phyloP scores from a whole-genome alignment of 2,113 vertebrate genomes.

The Oryctolagus cuniculus region DNA sequence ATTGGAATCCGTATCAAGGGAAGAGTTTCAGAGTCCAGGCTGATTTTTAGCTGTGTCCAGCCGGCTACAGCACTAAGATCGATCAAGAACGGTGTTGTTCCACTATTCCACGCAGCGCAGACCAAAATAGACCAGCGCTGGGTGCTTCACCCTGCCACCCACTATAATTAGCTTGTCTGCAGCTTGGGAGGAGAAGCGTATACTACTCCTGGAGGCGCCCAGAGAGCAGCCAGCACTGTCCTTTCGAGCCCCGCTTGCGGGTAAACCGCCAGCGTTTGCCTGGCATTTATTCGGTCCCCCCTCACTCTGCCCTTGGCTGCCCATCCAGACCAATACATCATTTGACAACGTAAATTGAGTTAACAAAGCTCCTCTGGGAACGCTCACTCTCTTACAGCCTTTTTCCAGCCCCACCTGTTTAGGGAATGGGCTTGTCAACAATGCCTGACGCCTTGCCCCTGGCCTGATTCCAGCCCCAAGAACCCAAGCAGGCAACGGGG shows the following conservation, averaged over 20 bases:
- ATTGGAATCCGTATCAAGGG: slow-evolving; percentile 47
- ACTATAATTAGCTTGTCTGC: slow-evolving; percentile 84
- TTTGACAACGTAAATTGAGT: neutral
- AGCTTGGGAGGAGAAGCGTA: slow-evolving; percentile 65
- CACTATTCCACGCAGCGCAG: slow-evolving; percentile 45
- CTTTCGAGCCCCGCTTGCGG: neutral
- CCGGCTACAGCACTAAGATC: slow-evolving; percentile 63
- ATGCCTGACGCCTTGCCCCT: neutral
- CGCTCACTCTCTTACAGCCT: neutral
- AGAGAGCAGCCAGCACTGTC: slow-evolving; percentile 40
- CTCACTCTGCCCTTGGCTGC: neutral
- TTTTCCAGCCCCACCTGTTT: slow-evolving; percentile 48
- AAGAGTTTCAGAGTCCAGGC: slow-evolving; percentile 21
- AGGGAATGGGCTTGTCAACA: neutral
- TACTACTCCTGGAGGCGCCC: slow-evolving; percentile 63
- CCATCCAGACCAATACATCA: neutral
- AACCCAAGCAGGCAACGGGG: neutral
- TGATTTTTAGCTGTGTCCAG: slow-evolving; percentile 79
- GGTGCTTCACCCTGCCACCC: slow-evolving; percentile 77
- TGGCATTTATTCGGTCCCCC: neutral
- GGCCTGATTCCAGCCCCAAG: neutral
- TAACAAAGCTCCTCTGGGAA: slow-evolving; percentile 36
- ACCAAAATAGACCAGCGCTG: slow-evolving; percentile 77
- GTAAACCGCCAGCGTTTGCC: neutral
- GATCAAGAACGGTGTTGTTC: slow-evolving; percentile 60